These are phyloP conservation scores for Leptarthrus brevirostris DNA, from an alignment of 2,888 invertebrate species.

Conservation along the genomic window DNA sequence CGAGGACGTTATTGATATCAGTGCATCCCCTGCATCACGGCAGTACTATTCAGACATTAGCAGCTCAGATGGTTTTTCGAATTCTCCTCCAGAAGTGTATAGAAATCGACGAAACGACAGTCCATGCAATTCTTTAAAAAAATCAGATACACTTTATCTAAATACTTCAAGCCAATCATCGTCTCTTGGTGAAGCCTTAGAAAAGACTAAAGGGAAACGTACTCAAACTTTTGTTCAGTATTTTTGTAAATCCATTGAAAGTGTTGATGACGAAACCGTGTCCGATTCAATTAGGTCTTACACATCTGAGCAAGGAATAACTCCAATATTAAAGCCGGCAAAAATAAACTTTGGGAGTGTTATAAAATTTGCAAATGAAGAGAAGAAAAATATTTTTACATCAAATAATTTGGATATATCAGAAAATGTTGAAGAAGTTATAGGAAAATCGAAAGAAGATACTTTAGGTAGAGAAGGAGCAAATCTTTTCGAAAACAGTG, in stretches of 20 bases:
- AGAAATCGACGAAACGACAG: neutral
- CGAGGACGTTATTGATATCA: neutral
- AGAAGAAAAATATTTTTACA: neutral
- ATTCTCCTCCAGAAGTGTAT: neutral
- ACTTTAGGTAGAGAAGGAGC: too few species aligned
- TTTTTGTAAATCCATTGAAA: slow-evolving; percentile 35
- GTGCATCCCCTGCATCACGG: neutral
- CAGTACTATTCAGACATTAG: neutral
- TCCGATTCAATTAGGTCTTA: slow-evolving; percentile 22
- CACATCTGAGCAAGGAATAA: slow-evolving; percentile 5
- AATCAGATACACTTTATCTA: neutral
- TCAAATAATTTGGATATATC: neutral
- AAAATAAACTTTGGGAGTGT: neutral
- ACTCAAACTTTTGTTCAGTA: slow-evolving; percentile 21
- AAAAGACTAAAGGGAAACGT: neutral
- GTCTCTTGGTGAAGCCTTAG: neutral
- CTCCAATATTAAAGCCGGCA: neutral
- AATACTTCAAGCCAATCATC: neutral
- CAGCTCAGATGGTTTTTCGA: neutral
- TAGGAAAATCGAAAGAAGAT: neutral
- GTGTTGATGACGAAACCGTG: slow-evolving; percentile 34
- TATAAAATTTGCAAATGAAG: neutral
- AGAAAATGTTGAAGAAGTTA: neutral
- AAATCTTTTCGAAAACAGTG: too few species aligned
- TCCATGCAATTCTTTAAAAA: neutral